A percentile compares a stretch with the other conserved stretches of the same genome.
phyloP scores from a whole-genome alignment of 2,113 vertebrate genomes.

The Menura novaehollandiae region DNA sequence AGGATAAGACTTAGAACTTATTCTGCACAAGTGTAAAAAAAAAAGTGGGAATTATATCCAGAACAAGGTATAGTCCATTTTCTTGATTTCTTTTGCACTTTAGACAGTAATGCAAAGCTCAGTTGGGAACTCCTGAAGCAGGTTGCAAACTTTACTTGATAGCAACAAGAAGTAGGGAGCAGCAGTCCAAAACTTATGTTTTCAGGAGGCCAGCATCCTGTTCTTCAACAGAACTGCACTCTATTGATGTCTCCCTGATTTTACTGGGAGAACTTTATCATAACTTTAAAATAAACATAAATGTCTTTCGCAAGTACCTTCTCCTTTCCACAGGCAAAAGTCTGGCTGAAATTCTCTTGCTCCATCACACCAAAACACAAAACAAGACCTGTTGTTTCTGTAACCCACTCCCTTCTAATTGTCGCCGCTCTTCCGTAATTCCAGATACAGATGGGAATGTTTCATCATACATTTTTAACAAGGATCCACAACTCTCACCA shows the following conservation, averaged over 20 bases:
- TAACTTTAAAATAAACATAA: neutral
- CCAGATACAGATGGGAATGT: neutral
- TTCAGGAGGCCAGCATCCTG: neutral
- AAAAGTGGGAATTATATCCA: neutral
- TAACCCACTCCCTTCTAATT: neutral
- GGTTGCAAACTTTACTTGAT: neutral
- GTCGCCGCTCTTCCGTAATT: neutral
- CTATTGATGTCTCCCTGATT: neutral
- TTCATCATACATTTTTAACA: neutral
- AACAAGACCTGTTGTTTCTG: neutral
- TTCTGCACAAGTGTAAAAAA: neutral
- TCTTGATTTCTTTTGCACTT: neutral
- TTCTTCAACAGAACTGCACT: neutral
- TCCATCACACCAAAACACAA: neutral
- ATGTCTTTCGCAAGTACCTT: neutral
- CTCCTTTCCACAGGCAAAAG: neutral
- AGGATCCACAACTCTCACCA: neutral
- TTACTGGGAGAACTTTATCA: neutral
- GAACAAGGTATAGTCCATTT: neutral
- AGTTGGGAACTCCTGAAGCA: neutral
- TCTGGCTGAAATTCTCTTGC: neutral
- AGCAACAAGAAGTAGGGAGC: neutral
- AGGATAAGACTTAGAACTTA: neutral
- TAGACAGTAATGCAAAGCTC: neutral
- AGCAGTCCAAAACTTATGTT: neutral